Conservation (phyloP, 2,797 vertebrate species). For the Micrastur ruficollis region DNA sequence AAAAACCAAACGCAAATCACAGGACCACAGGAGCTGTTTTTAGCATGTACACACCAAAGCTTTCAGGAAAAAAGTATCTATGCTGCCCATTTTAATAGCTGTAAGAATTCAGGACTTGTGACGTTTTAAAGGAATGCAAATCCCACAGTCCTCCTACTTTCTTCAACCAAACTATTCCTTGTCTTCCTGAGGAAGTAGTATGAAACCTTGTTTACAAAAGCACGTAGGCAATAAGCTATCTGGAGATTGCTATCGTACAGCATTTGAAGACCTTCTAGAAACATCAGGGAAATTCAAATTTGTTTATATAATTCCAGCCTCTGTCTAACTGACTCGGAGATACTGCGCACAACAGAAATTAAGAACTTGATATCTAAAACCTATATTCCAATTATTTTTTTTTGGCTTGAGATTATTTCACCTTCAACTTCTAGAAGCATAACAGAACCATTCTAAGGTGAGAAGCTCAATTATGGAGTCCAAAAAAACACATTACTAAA, state of each 20-base stretch:
- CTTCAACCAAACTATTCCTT: background rate
- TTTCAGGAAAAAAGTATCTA: background rate
- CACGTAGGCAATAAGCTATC: background rate
- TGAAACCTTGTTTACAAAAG: background rate
- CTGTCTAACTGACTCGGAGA: background rate
- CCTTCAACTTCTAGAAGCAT: background rate
- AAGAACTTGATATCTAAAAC: background rate
- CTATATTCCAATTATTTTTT: background rate
- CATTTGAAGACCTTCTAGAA: background rate
- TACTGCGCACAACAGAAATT: background rate
- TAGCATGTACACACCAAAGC: background rate
- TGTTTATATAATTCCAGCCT: background rate
- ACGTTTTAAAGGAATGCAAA: background rate
- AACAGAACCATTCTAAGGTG: background rate
- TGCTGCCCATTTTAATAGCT: background rate
- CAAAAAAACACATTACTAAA: background rate
- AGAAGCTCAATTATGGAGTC: background rate
- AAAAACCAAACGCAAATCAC: background rate
- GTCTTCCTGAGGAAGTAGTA: conserved; percentile 2
- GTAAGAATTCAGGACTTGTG: background rate
- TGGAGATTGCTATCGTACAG: background rate
- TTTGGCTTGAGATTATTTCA: background rate
- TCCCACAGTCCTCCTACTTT: background rate
- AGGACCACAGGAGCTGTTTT: background rate
- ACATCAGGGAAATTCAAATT: background rate